These are phyloP conservation scores for Fregata magnificens DNA, from an alignment of 2,113 vertebrate species.

Conservation along the genomic window DNA sequence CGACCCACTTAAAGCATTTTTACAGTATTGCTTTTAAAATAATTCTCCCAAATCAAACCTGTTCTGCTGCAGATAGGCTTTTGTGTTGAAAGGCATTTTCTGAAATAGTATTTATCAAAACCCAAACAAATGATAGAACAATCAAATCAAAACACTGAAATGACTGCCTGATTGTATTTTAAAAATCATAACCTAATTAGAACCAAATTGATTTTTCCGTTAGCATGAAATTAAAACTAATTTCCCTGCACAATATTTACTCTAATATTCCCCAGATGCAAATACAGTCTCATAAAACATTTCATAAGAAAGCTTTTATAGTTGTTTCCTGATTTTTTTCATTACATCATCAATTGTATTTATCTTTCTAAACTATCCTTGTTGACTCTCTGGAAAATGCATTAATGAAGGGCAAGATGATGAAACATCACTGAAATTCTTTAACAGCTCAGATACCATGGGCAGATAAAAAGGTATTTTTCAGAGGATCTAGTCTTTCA, in stretches of 20 bases:
- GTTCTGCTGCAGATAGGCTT: slow-evolving; percentile 5
- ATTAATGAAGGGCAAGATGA: not conserved
- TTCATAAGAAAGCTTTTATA: slow-evolving; percentile 64
- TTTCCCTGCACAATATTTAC: slow-evolving; percentile 72
- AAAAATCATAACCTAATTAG: slow-evolving; percentile 74
- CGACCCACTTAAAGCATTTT: not conserved
- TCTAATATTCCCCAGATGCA: slow-evolving; percentile 72
- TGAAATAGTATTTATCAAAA: slow-evolving; percentile 65
- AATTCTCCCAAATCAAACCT: not conserved
- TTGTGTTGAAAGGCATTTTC: slow-evolving; percentile 53
- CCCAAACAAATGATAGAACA: slow-evolving; percentile 61
- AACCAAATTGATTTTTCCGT: slow-evolving; percentile 70
- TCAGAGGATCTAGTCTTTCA: slow-evolving; percentile 18
- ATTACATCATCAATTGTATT: slow-evolving; percentile 64
- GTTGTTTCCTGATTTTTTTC: slow-evolving; percentile 68
- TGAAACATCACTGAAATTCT: slow-evolving; percentile 30
- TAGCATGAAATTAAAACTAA: slow-evolving; percentile 75
- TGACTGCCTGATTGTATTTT: slow-evolving; percentile 71
- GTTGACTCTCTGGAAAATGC: not conserved
- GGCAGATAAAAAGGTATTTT: slow-evolving; percentile 19
- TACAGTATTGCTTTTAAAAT: not conserved
- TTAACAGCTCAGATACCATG: not conserved
- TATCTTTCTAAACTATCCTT: slow-evolving; percentile 36
- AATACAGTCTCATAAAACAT: slow-evolving; percentile 67
- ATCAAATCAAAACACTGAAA: slow-evolving; percentile 72